phyloP scores from a whole-genome alignment of 2,888 invertebrate genomes.

The Argynnis bischoffii region DNA sequence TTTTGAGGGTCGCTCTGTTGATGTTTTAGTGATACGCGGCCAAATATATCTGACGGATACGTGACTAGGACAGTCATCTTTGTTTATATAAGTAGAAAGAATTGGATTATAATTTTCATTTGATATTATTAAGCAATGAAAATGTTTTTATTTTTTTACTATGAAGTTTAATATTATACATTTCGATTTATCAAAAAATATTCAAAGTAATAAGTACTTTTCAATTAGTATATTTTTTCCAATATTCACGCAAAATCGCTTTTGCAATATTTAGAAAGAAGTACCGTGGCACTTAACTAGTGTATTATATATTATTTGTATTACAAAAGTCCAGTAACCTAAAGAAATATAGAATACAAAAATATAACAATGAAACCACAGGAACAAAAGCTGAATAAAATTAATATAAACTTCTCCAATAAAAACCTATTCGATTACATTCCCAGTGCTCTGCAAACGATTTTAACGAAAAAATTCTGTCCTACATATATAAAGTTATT shows the following conservation, averaged over 20 bases:
- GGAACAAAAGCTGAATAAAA: conserved; percentile 20
- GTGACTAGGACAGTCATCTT: conserved; percentile 4
- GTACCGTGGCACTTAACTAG: no score
- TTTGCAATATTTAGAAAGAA: no score
- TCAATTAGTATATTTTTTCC: background rate
- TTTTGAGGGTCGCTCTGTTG: conserved; percentile 26
- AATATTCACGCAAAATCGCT: background rate
- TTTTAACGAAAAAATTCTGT: conserved; percentile 25
- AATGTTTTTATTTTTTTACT: background rate
- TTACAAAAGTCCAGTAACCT: background rate
- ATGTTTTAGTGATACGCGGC: conserved; percentile 30
- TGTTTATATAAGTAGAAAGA: conserved; percentile 3
- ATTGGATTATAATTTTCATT: conserved; percentile 2
- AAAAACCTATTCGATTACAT: conserved; percentile 26
- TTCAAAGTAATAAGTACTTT: background rate
- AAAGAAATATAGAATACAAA: background rate
- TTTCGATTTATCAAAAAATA: background rate
- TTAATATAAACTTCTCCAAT: conserved; percentile 21
- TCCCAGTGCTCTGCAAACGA: conserved; percentile 18
- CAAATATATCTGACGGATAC: conserved; percentile 23
- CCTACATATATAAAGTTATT: conserved; percentile 21
- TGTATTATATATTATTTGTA: background rate
- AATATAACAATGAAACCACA: conserved; percentile 15
- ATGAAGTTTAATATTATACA: background rate
- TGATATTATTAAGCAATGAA: background rate